Evolutionary conservation across 2,113 vertebrate genomes (phyloP), one percentile per base, ranked within the genome.

Genomic region (Cyrtonyx montezumae): DNA sequence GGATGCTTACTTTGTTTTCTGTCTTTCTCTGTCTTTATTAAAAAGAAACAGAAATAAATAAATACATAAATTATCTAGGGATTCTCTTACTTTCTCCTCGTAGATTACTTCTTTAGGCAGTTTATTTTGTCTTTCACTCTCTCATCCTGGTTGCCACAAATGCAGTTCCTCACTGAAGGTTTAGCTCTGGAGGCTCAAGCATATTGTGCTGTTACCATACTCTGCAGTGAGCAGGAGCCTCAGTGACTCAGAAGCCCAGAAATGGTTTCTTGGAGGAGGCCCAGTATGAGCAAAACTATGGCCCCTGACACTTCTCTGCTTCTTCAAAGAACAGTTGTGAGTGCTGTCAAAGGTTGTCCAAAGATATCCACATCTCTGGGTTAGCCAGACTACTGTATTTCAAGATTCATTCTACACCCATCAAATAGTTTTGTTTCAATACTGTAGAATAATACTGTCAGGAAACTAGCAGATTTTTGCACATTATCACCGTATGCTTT

Each of bases 281-380:
- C 45, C 49, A 87, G 13, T 8, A 43, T 22, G 79, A 93, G 71
- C 74, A 81, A 85, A 20, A 88, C 73, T 73, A 76, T 58, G 23
- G 42, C 4, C 51, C 84, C 79, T 95, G 88, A 96, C 62, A 88
- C 40, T 95, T 95, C 69, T 82, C 32, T 48, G 49, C 53, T 94
- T 94, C 65, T 92, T 94, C 90, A 82, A 93, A 95, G 83, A 96
- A 91, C 43, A 92, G 70, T 61, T 96, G 70, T 42, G 56, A 42
- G 51, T 56, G 36, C 82, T 93, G 84, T 96, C 70, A 93, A 90
- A 94, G 91, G 89, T 92, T 94, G 79, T 89, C 94, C 56, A 74
- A 96, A 73, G 90, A 93, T 90, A 94, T 79, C 67, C 65, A 79
- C 26, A 75, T 34, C 20, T 63, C 23, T 46, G 53, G 84, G 78